Base-by-base conservation (phyloP, 2,888 invertebrate species). In the Macrostomum cliftonense region DNA sequence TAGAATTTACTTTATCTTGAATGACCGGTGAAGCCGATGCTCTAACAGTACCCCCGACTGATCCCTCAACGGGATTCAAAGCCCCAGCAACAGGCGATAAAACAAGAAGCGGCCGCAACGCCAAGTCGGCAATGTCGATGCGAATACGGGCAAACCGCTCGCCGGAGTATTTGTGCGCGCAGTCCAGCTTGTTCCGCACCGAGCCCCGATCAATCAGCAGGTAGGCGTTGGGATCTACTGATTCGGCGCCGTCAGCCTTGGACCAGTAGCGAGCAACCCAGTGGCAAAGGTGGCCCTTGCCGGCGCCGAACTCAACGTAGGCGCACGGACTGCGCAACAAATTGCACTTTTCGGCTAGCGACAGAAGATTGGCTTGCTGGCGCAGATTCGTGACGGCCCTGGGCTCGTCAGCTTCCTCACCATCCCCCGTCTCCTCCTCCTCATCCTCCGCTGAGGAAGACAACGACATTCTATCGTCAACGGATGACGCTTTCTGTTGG, bases 251-350 rank as follows among this genome's bases (percentile, higher is more conserved):
- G 9, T 28, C 9, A 9, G 28, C 4, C 28, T 28, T 9, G 28
- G 9, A 28, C 28, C 28, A 28, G 14, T 42, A 14, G 42, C 17
- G n/a, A 17, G 42, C 47, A 1, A 47, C 12, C 17, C 39, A 47
- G 42, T 45, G 40, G 14, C 43, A 38, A 12, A 47, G 42, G 14
- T 44, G 43, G 13, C 47, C 47, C 14, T 37, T 38, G 14, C 47
- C 47, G 17, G 47, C 47, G 12, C 47, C 47, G 11, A 47, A 40
- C 42, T 47, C 47, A 12, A 47, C 17, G 28, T 45, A 47, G 16
- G 19, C 28, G 17, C 20, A n/a, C 4, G 20, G 21, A 20, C 28
- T 43, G 9, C 43, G 43, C 5, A 43, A 16, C 20, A 43, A 7
- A 5, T 43, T 2, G 5, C 5, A 28, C 28, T 28, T 28, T 9